Evolutionary conservation across 2,797 vertebrate genomes (phyloP).

Genomic region (Pantherophis alleghaniensis): DNA sequence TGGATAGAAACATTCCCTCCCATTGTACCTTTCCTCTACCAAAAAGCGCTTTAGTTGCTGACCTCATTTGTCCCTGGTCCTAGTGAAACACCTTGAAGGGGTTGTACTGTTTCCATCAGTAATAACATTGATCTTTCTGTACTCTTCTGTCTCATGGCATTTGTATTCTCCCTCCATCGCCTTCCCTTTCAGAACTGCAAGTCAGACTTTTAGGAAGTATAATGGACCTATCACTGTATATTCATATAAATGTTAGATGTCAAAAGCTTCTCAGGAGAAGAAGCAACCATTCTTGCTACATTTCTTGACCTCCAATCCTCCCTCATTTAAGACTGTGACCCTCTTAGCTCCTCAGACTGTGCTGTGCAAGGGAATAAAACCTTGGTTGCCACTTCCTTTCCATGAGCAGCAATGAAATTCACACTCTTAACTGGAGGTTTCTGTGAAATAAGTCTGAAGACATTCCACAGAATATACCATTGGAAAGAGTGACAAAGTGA

Average conservation of each 20-base stretch:
- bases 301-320: not conserved
- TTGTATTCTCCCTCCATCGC: not conserved
- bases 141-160: no score
- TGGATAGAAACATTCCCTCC: not conserved
- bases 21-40: not conserved
- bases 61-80: not conserved
- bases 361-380: not conserved
- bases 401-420: conserved; percentile 37
- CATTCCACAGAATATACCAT: conserved; percentile 60
- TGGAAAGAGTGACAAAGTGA: conserved; percentile 71
- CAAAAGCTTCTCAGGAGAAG: not conserved
- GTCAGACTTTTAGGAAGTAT: not conserved
- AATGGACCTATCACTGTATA: not conserved
- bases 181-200: not conserved
- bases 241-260: not conserved
- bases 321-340: conserved; percentile 18
- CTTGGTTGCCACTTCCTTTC: conserved; percentile 30
- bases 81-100: not conserved
- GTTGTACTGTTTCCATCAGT: not conserved
- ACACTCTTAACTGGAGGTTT: conserved; percentile 61
- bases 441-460: conserved; percentile 61
- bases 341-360: not conserved
- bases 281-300: not conserved
- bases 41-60: not conserved
- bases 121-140: not conserved